Base-by-base conservation (phyloP, 2,888 invertebrate species). In the Drosophila aldrichi region DNA sequence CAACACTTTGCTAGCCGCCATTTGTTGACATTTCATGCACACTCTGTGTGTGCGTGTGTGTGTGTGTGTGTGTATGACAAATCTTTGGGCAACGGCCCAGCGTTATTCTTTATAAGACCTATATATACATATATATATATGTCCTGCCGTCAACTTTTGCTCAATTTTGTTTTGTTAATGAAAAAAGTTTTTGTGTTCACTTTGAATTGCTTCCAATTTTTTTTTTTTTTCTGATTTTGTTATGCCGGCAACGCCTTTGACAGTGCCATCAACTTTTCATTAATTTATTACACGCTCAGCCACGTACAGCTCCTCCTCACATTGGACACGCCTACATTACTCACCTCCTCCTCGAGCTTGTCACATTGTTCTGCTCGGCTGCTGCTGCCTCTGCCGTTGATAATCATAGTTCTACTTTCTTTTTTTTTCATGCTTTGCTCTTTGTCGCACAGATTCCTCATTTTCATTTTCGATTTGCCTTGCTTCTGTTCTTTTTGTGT, bases 271-370 rank as follows among this genome's bases (percentile, higher is more conserved):
- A 85, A 85, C 82, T 82, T 86, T 82, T 83, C 82, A 83, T 86
- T 83, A 86, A 83, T 87, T 86, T 87, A 83, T 83, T 80, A 86
- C 83, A 81, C 75, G 77, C 78, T 69, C 60, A 59, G 48, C 56
- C 77, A 68, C 58, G 62, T 69, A 46, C 43, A 54, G 54, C 46
- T 49, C 40, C 51, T 10, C 29, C 18, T 12, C 20, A 36, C 48
- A 48, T 43, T 43, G 20, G 52, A 44, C 38, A 12, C 44, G 34
- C 29, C 29, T 7, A 16, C 44, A 14, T 36, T 22, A 43, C 56
- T 18, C 43, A 34, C 44, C 48, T 25, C 44, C 48, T 25, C 29
- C n/a, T 46, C 34, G 32, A n/a, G 51, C 48, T 69, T 60, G 70
- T 32, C 60, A 60, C 55, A 70, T 70, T 70, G 56, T 70, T 69